These are phyloP conservation scores for Halyomorpha halys DNA, from an alignment of 1,140 invertebrate species.

Conservation along the genomic window DNA sequence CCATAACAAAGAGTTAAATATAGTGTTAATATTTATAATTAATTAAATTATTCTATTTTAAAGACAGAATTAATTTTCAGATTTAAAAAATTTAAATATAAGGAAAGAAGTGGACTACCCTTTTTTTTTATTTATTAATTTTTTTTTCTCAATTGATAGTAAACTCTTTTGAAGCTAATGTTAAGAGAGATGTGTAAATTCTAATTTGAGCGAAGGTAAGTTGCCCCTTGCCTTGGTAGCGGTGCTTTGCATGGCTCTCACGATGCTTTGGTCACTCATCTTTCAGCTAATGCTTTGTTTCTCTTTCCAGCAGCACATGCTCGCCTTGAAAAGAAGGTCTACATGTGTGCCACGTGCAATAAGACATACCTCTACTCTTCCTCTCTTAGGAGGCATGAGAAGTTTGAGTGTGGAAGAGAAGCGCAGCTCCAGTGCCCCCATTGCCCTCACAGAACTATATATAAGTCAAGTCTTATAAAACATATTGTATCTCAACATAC, in stretches of 20 bases:
- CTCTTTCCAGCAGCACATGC: constrained; percentile 1
- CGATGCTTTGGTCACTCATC: not conserved
- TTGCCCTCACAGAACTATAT: constrained; percentile 63
- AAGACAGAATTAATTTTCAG: no score
- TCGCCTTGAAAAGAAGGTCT: constrained; percentile 1
- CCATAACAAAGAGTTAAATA: no score
- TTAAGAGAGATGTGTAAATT: no score
- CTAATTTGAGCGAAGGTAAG: not conserved
- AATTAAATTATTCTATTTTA: no score
- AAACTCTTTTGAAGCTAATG: no score
- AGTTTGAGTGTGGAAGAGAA: constrained; percentile 73
- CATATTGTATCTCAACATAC: constrained; percentile 17
- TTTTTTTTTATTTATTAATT: no score
- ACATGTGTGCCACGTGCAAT: constrained; percentile 56
- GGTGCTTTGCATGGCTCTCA: constrained; percentile 16
- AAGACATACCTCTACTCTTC: constrained; percentile 70
- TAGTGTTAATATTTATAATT: no score
- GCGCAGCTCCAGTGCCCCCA: constrained; percentile 67
- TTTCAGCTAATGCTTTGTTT: constrained; percentile 9
- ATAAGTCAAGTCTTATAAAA: constrained; percentile 49
- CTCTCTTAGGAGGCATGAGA: constrained; percentile 66
- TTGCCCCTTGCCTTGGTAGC: constrained; percentile 11
- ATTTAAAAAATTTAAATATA: no score
- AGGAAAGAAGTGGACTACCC: no score
- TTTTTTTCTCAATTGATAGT: no score